Conservation (phyloP, 2,888 invertebrate genomes). For the Acronicta aceris region DNA sequence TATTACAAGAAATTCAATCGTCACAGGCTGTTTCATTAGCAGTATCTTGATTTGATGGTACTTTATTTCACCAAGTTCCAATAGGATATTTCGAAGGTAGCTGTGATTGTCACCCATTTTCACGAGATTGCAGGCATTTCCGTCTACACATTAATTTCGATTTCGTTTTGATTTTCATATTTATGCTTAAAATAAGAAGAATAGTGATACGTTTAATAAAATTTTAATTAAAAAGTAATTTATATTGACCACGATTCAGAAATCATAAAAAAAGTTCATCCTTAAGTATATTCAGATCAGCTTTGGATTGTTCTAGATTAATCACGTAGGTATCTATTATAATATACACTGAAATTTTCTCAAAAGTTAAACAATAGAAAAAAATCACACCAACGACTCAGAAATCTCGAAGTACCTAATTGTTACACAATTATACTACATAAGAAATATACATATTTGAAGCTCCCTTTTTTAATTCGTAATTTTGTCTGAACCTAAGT, state of each 20-base stretch:
- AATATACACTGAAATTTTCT: neutral
- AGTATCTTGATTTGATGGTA: no score
- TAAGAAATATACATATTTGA: no score
- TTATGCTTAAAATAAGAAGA: neutral
- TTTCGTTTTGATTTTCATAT: neutral
- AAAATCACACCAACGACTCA: no score
- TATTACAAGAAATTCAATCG: no score
- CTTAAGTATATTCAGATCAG: constrained; percentile 46
- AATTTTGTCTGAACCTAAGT: no score
- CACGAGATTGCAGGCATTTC: neutral
- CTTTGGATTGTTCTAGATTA: constrained; percentile 56
- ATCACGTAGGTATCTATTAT: constrained; percentile 31
- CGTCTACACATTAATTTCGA: neutral
- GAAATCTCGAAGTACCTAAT: no score
- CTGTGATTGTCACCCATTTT: no score
- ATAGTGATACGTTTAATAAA: neutral
- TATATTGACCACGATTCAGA: neutral
- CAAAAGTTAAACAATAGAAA: neutral
- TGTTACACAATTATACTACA: no score
- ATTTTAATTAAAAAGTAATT: neutral
- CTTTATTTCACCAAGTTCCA: no score
- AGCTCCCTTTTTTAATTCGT: no score
- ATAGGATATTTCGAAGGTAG: no score
- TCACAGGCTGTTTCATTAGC: no score
- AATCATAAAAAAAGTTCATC: constrained; percentile 34